phyloP scores from a whole-genome alignment of 2,113 vertebrate genomes.

The Elgaria multicarinata region DNA sequence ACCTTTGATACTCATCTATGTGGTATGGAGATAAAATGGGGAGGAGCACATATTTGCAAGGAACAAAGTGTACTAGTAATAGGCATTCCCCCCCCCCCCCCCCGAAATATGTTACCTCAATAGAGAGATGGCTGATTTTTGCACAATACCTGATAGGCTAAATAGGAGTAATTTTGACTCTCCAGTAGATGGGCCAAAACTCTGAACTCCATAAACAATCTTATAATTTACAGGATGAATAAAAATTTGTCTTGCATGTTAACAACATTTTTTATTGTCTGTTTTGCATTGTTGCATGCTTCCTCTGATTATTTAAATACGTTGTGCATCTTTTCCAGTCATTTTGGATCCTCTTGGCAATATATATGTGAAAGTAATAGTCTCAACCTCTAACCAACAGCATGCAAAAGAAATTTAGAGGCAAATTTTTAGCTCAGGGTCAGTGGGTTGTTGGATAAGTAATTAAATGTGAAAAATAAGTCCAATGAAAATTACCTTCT shows the following conservation, averaged over 20 bases:
- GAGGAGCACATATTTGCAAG: not conserved
- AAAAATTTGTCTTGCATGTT: not conserved
- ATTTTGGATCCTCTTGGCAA: not conserved
- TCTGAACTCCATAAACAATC: not conserved
- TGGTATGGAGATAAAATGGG: not conserved
- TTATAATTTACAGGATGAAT: not conserved
- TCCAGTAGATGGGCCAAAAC: not conserved
- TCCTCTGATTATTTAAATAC: not conserved
- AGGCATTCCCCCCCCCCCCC: too few relatives aligned
- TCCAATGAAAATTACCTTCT: not conserved
- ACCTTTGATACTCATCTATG: not conserved
- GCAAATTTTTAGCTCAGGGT: not conserved
- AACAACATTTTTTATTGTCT: not conserved
- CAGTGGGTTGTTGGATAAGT: not conserved
- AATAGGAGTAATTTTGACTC: not conserved
- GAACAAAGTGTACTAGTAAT: not conserved
- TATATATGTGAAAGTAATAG: not conserved
- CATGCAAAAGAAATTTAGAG: not conserved
- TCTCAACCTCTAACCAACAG: too few relatives aligned
- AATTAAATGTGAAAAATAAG: not conserved
- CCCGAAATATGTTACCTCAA: not conserved
- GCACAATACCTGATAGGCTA: not conserved
- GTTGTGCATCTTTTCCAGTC: not conserved
- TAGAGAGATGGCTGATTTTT: not conserved
- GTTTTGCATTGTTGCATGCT: not conserved